These are phyloP conservation scores for Danio kyathit DNA, from an alignment of 2,797 vertebrate genomes.

Conservation along the genomic window DNA sequence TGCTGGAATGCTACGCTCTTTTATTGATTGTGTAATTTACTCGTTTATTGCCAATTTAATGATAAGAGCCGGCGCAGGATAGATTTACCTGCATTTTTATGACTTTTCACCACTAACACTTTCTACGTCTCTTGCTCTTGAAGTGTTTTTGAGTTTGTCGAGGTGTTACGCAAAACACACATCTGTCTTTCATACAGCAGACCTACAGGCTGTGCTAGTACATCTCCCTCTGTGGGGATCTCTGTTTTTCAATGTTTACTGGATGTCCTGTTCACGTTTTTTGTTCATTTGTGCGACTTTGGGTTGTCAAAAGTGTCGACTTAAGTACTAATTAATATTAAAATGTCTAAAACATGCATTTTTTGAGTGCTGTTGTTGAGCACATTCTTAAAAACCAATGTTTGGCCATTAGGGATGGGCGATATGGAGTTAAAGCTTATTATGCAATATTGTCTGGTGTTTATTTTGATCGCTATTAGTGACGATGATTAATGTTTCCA, in stretches of 20 bases:
- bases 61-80: background rate
- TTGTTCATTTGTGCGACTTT: constrained; percentile 1
- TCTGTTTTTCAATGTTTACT: background rate
- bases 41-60: background rate
- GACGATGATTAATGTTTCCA: no score
- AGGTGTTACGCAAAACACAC: constrained; percentile 16
- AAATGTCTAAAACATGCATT: no score
- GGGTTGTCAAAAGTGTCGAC: no score
- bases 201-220: constrained; percentile 3
- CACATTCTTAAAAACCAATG: no score
- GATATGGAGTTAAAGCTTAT: no score
- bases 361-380: no score
- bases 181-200: constrained; percentile 25
- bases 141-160: background rate
- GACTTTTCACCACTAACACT: background rate
- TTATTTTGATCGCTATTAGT: no score
- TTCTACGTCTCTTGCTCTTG: no score
- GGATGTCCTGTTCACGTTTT: background rate
- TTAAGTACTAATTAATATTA: no score
- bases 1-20: background rate
- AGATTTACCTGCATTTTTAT: background rate
- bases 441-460: no score
- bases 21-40: background rate
- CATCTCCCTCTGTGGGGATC: background rate
- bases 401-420: no score